Conservation (phyloP, 1,140 invertebrate genomes). For the Euwallacea fornicatus region DNA sequence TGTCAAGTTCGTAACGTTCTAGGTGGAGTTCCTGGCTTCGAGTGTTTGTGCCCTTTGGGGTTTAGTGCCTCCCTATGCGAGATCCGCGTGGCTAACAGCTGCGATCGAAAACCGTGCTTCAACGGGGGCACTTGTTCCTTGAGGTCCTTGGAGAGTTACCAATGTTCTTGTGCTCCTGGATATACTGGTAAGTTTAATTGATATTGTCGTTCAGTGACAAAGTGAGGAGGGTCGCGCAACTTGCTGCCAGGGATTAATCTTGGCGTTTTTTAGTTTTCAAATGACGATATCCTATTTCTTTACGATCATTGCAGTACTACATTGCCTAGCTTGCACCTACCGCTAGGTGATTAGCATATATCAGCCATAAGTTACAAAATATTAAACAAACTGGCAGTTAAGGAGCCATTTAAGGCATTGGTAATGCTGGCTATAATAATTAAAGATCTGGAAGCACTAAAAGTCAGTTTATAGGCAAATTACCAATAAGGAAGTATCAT, state of each 20-base stretch:
- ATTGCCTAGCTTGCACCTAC: too few relatives aligned
- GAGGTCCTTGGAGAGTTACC: constrained; percentile 74
- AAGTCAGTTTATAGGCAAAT: constrained; percentile 25
- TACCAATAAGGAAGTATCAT: constrained; percentile 36
- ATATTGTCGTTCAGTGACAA: background rate
- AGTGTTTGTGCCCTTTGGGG: constrained; percentile 85
- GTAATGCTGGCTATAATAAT: constrained; percentile 7
- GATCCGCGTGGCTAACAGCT: constrained; percentile 84
- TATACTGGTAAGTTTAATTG: constrained; percentile 71
- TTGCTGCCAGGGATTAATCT: too few relatives aligned
- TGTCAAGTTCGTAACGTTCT: constrained; percentile 76
- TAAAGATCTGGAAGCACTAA: constrained; percentile 10
- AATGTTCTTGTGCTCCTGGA: constrained; percentile 80
- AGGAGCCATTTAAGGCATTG: constrained; percentile 12
- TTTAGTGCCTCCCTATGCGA: constrained; percentile 93
- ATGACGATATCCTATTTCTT: too few relatives aligned
- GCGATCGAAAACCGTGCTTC: constrained; percentile 83
- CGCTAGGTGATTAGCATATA: too few relatives aligned
- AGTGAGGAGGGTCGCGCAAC: too few relatives aligned
- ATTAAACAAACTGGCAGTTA: background rate
- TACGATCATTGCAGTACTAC: too few relatives aligned
- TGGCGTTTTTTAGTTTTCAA: too few relatives aligned
- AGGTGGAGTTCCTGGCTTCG: constrained; percentile 72
- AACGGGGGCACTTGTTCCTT: constrained; percentile 85
- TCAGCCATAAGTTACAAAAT: background rate